Evolutionary conservation across 53 echinoderm and acorn worm species (phyloP).

Genomic region (Luidia sarsii): DNA sequence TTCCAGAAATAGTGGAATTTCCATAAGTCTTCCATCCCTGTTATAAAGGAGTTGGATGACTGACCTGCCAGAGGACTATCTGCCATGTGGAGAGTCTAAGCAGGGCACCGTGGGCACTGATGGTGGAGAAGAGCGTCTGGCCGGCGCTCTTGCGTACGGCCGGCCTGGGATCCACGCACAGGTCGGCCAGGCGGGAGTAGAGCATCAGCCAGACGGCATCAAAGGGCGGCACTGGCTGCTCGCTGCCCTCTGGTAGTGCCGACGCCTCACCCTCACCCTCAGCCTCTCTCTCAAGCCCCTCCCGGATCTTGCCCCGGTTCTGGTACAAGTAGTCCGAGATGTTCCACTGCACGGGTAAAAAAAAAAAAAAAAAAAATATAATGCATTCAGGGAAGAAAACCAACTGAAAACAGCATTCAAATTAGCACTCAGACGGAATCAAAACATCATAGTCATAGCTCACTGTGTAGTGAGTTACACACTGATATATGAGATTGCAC

Average conservation of each 20-base stretch:
- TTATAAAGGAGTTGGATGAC: constrained; percentile 1
- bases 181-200: constrained; percentile 91
- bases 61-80: constrained; percentile 97
- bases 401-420: too few species aligned
- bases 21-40: too few species aligned
- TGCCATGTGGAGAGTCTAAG: constrained; percentile 95
- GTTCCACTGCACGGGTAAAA: constrained; percentile 75
- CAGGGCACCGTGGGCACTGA: constrained; percentile 94
- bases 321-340: constrained; percentile 98
- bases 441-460: too few species aligned
- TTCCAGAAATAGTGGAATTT: too few species aligned
- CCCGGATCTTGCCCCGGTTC: constrained; percentile 84
- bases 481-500: too few species aligned
- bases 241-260: constrained; percentile 55
- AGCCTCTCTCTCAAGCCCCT: constrained; percentile 75
- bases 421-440: too few species aligned
- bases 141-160: constrained; percentile 96
- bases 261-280: constrained; percentile 51
- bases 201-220: constrained; percentile 96
- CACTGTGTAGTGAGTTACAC: too few species aligned
- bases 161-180: constrained; percentile 95
- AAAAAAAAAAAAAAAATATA: not conserved
- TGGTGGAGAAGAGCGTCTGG: constrained; percentile 96
- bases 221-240: constrained; percentile 93
- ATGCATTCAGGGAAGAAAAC: too few species aligned